Evolutionary conservation across 1,140 invertebrate genomes (phyloP).

Genomic region (Drosophila auraria): DNA sequence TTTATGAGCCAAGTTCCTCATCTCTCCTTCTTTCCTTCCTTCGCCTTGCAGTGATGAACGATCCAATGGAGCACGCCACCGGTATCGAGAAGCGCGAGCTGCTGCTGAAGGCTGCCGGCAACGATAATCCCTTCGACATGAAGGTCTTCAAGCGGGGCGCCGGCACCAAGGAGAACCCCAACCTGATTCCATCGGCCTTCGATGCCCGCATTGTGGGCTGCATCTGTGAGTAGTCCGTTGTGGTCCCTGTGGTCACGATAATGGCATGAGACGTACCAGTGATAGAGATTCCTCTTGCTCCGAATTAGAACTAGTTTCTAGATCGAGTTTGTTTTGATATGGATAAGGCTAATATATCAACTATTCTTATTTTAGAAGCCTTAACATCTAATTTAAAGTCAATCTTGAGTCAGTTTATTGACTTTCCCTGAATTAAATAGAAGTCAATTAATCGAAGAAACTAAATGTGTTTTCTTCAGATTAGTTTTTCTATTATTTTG

Average conservation of each 20-base stretch:
- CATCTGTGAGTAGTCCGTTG: constrained; percentile 89
- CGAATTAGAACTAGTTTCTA: not conserved
- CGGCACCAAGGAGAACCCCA: constrained; percentile 94
- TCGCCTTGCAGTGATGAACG: constrained; percentile 88
- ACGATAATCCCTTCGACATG: constrained; percentile 96
- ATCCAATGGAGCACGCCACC: constrained; percentile 96
- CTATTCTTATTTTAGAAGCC: not conserved
- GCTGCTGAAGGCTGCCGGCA: constrained; percentile 92
- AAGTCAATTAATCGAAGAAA: not conserved
- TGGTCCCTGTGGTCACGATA: not conserved
- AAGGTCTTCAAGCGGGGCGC: constrained; percentile 91
- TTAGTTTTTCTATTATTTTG: not conserved
- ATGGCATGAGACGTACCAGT: not conserved
- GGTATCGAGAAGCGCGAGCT: constrained; percentile 96
- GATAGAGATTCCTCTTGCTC: too few species aligned
- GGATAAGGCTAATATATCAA: not conserved
- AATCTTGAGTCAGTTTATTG: not conserved
- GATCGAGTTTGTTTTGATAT: not conserved
- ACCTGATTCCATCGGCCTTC: constrained; percentile 94
- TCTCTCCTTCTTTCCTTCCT: constrained; percentile 23
- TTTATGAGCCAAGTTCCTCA: constrained; percentile 22
- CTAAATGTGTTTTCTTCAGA: not conserved
- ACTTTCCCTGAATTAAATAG: not conserved
- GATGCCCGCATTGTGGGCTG: constrained; percentile 97
- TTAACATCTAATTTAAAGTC: not conserved